Evolutionary conservation across 1,140 invertebrate species (phyloP), one percentile per base, ranked within the genome.

Genomic region (Portunus trituberculatus): DNA sequence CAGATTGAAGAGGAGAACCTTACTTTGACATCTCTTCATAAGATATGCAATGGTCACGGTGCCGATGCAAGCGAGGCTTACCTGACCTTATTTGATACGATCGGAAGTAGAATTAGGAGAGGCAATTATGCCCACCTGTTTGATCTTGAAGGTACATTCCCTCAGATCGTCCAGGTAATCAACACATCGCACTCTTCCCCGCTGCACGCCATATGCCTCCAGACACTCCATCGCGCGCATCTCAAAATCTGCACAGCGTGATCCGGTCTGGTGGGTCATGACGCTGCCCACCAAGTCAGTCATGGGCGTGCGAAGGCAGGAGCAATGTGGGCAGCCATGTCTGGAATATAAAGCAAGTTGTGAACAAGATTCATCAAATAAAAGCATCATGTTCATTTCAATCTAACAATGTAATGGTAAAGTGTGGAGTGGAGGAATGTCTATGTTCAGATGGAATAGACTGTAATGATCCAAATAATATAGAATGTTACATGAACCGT

Each of bases 161-260:
- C 97, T 96, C 93, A 98, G 98, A 96, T 98, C 98, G 0, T 97
- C 97, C 29, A 98, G 97, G 4, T 98, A 97, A 91, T 97, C 96
- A 8, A 97, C 91, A 96, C 98, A 98, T 96, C 98, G 97, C 16
- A 96, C 96, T 87, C 97, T 96, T 0, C 97, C 98, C 59, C 97
- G 97, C 20, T 97, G 97, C 16, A 97, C 95, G 7, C 98, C 98
- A 96, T 98, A 98, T 0, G 98, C 98, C 96, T 98, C 98, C 12
- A 98, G 96, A 96, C 98, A 98, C 93, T 98, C 98, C 96, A 98
- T 97, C 92, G 97, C 97, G 28, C 97, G 97, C 96, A 98, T 97
- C 97, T 98, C 98, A 95, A 98, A 97, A 93, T 97, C 97, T 52
- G 97, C 97, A 96, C 98, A 98, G 29, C 96, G 96, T 14, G 97